phyloP scores from a whole-genome alignment of 2,797 vertebrate genomes.

The Masticophis lateralis region DNA sequence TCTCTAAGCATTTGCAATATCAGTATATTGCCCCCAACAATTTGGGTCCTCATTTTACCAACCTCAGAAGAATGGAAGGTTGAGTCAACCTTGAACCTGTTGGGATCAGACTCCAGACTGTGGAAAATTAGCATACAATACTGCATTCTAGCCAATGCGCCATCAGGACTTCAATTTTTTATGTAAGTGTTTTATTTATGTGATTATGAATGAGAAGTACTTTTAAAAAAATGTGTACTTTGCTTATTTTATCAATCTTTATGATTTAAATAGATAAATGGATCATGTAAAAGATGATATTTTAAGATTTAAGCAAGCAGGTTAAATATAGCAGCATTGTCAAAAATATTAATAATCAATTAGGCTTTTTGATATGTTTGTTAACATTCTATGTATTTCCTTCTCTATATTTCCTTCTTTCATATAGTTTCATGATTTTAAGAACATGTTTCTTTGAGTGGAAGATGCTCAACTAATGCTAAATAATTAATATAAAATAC shows the following conservation, averaged over 20 bases:
- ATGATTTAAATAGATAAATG: not conserved
- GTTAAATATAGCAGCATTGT: not conserved
- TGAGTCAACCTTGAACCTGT: not conserved
- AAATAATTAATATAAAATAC: not conserved
- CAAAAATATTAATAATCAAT: conserved; percentile 11
- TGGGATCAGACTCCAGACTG: not conserved
- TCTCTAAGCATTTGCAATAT: not conserved
- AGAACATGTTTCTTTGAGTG: not conserved
- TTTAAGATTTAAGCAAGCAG: conserved; percentile 18
- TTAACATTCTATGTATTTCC: not conserved
- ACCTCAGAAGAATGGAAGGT: not conserved
- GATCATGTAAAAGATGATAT: not conserved
- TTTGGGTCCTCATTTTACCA: not conserved
- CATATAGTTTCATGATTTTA: not conserved
- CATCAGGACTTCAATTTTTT: not conserved
- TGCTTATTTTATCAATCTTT: not conserved
- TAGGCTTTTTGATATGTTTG: conserved; percentile 11
- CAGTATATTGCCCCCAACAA: not conserved
- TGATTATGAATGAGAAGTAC: not conserved
- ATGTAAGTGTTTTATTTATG: not conserved
- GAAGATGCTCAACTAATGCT: not conserved
- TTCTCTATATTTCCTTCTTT: not conserved
- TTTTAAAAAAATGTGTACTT: not conserved
- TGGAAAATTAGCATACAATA: not conserved
- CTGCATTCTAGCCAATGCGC: not conserved